Evolutionary conservation across 2,888 invertebrate species (phyloP).

Genomic region (Allacma fusca): DNA sequence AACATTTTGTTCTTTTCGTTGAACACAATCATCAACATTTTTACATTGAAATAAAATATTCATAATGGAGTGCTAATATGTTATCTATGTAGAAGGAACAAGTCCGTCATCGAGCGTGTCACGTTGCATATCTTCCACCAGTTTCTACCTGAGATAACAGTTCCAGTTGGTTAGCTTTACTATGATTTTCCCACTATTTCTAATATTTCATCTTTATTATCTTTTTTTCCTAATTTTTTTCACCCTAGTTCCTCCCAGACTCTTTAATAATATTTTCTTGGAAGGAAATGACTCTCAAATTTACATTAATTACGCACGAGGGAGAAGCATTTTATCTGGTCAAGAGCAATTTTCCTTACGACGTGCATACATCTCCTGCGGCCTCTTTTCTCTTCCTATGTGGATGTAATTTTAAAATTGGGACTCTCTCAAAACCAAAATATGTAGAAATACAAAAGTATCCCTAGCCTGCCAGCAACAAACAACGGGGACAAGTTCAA

Average conservation of each 20-base stretch:
- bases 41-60: background rate
- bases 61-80: constrained; percentile 9
- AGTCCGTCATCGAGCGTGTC: too few species aligned
- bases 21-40: background rate
- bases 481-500: constrained; percentile 19
- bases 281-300: too few species aligned
- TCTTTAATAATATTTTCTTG: background rate
- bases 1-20: background rate
- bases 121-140: too few species aligned
- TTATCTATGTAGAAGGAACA: background rate
- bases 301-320: too few species aligned
- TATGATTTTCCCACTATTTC: background rate
- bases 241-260: background rate
- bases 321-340: too few species aligned
- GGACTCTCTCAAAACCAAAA: background rate
- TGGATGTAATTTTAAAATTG: background rate
- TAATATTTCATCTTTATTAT: background rate
- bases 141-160: too few species aligned
- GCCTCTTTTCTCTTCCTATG: constrained; percentile 6
- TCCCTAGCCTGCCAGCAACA: too few species aligned
- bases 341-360: too few species aligned
- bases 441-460: background rate
- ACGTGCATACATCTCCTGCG: too few species aligned
- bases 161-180: background rate
- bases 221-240: background rate